phyloP scores from a whole-genome alignment of 2,113 vertebrate genomes.

The Charina bottae region DNA sequence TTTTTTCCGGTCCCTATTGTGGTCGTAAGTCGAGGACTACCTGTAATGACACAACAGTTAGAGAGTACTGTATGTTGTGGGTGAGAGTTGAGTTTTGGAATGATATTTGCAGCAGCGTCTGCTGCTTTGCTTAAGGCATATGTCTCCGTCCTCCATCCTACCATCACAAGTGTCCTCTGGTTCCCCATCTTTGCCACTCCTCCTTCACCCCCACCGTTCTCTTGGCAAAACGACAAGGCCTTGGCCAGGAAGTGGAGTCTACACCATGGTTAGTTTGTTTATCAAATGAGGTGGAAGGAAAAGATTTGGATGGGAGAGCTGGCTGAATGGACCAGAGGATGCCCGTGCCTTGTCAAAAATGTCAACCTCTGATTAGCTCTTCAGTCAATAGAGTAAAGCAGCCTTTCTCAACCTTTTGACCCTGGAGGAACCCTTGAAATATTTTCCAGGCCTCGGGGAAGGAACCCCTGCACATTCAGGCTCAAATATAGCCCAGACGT shows the following conservation, averaged over 20 bases:
- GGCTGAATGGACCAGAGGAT: not conserved
- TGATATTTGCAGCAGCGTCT: not conserved
- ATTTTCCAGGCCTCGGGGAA: too few relatives aligned
- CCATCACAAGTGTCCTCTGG: not conserved
- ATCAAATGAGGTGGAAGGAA: not conserved
- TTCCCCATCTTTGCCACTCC: not conserved
- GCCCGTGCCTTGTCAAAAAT: constrained; percentile 34
- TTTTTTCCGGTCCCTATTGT: too few relatives aligned
- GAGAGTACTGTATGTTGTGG: not conserved
- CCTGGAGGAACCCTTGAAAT: too few relatives aligned
- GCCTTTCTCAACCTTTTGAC: too few relatives aligned
- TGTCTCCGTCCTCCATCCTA: not conserved
- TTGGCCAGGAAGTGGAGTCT: not conserved
- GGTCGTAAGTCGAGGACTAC: too few relatives aligned
- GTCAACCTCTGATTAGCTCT: constrained; percentile 68
- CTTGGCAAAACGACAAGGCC: not conserved
- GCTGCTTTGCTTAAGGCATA: too few relatives aligned
- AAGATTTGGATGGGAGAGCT: not conserved
- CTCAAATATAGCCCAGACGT: too few relatives aligned
- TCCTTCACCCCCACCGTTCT: not conserved
- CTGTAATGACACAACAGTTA: too few relatives aligned
- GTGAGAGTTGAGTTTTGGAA: not conserved
- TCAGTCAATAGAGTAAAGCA: constrained; percentile 46
- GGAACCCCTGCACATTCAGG: too few relatives aligned
- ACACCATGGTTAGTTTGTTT: not conserved